Evolutionary conservation across 2,888 invertebrate genomes (phyloP), one percentile per base, ranked within the genome.

Genomic region (Merodon equestris): DNA sequence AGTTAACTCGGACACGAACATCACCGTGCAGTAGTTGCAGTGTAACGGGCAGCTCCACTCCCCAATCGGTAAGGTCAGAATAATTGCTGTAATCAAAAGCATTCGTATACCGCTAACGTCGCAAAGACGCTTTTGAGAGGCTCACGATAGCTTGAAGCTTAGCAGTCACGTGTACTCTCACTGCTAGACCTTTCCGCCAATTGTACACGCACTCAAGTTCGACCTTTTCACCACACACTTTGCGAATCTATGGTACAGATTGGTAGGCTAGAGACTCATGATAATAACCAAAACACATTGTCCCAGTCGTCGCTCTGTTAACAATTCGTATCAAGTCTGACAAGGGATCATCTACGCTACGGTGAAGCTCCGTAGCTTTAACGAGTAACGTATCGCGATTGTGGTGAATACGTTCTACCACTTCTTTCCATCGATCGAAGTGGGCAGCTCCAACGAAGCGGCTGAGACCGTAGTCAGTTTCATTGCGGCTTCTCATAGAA

Each of bases 401-500:
- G 51, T 67, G 76, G 76, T 74, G 73, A 74, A 58, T 74, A 51
- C 53, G 40, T 54, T 68, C 74, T 73, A 54, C 73, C 60, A 79
- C 58, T 58, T 68, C 58, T 67, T 64, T 48, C 54, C 58, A 64
- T 48, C 73, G 57, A 51, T 47, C 47, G 50, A 4, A 2, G 27
- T 27, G 27, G 27, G 27, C 27, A 47, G 17, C 60, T 50, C 54
- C 40, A 50, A 19, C 74, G 68, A 45, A 67, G 56, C 19, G 40
- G 45, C 48, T 58, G 27, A 57, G 48, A 40, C 36, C 12, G 36
- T 18, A 58, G 57, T 74, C 63, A 79, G 79, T 79, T 70, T 79
- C 74, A 74, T 79, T 79, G 74, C 79, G 79, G 74, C 74, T 64
- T 79, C 56, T 61, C 56, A 50, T 70, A 64, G 79, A 70, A 64